Evolutionary conservation across 1,140 invertebrate species (phyloP).

Genomic region (Conus ventricosus): DNA sequence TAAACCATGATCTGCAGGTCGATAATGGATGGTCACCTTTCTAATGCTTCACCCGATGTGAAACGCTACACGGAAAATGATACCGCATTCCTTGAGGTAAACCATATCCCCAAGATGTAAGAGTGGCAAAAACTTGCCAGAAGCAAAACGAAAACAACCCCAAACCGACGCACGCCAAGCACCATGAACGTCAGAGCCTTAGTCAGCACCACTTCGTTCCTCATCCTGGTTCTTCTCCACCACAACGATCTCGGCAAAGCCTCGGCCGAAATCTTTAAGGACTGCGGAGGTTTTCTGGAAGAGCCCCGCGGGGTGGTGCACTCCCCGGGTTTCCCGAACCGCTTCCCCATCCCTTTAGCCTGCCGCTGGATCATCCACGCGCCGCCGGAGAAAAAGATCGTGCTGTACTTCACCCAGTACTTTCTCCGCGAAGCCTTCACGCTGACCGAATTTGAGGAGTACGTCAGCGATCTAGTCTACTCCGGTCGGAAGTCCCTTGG

Average conservation of each 20-base stretch:
- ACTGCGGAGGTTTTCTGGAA: constrained; percentile 58
- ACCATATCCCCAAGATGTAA: too few species aligned
- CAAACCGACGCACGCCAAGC: neutral
- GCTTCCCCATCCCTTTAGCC: constrained; percentile 86
- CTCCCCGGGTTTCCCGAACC: constrained; percentile 88
- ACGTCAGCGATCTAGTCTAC: constrained; percentile 54
- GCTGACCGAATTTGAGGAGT: constrained; percentile 86
- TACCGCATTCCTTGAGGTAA: too few species aligned
- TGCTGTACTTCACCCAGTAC: constrained; percentile 90
- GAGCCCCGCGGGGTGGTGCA: constrained; percentile 78
- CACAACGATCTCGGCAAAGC: neutral
- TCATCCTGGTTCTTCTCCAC: neutral
- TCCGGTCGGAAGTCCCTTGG: constrained; percentile 63
- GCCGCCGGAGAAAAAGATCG: constrained; percentile 79
- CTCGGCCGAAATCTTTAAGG: constrained; percentile 37
- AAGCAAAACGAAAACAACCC: neutral
- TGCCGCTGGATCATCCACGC: constrained; percentile 92
- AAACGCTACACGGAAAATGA: too few species aligned
- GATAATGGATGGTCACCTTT: too few species aligned
- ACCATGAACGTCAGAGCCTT: too few species aligned
- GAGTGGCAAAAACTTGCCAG: neutral
- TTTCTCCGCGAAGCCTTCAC: constrained; percentile 87
- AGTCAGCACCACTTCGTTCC: neutral
- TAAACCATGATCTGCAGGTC: too few species aligned
- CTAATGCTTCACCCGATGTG: too few species aligned